A percentile compares a stretch with the other conserved stretches of the same genome.
These are phyloP conservation scores for Chionoecetes opilio DNA, from an alignment of 1,140 invertebrate genomes.

Conservation along the genomic window DNA sequence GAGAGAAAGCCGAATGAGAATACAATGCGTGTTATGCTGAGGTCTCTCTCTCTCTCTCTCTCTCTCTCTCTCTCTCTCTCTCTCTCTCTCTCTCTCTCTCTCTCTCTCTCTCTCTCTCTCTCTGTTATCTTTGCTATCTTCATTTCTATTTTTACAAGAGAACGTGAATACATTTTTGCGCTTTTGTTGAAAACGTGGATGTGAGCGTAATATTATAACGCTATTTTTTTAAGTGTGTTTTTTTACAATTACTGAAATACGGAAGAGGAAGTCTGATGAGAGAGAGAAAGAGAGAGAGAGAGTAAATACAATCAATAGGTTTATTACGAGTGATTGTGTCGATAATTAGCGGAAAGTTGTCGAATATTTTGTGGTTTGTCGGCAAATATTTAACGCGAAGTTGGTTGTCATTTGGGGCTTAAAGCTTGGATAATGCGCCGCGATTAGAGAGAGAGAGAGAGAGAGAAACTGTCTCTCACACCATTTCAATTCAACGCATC, in stretches of 20 bases:
- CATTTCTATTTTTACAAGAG: not conserved
- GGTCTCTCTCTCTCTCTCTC: not conserved
- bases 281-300: conserved; percentile 18
- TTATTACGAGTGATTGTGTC: not conserved
- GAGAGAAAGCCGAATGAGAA: not conserved
- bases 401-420: not conserved
- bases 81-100: not conserved
- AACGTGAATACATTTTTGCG: not conserved
- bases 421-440: not conserved
- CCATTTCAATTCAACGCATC: conserved; percentile 20
- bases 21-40: not conserved
- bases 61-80: not conserved
- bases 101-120: conserved; percentile 3
- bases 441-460: conserved; percentile 2
- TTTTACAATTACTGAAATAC: not conserved
- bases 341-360: not conserved
- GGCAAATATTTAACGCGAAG: conserved; percentile 19
- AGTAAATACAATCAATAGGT: not conserved
- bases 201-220: too few species aligned
- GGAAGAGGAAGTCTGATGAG: not conserved
- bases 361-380: conserved; percentile 2
- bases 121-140: not conserved
- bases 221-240: not conserved
- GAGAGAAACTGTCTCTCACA: not conserved
- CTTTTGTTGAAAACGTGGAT: not conserved